Evolutionary conservation across 2,888 invertebrate species (phyloP).

Genomic region (Alloscopus bannaensis): DNA sequence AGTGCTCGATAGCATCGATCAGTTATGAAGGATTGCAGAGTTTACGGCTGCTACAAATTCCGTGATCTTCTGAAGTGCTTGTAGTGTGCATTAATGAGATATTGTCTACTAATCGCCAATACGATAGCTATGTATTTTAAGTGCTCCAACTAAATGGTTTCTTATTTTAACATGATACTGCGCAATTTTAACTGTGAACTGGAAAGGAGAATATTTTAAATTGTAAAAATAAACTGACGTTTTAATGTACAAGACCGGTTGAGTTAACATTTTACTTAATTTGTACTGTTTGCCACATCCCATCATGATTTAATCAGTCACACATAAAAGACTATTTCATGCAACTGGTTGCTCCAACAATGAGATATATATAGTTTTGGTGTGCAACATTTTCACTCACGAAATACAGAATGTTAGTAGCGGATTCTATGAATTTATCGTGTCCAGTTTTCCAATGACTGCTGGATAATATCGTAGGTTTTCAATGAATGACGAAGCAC

Average conservation of each 20-base stretch:
- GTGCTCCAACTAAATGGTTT: neutral
- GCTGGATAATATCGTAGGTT: conserved; percentile 4
- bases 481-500: neutral
- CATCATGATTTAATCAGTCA: no score
- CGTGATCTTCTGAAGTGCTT: conserved; percentile 55
- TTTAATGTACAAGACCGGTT: conserved; percentile 19
- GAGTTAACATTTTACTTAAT: no score
- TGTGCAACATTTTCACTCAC: no score
- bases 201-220: conserved; percentile 43
- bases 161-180: conserved; percentile 14
- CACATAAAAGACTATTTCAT: no score
- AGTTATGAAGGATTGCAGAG: neutral
- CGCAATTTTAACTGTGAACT: conserved; percentile 48
- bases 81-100: conserved; percentile 48
- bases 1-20: no score
- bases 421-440: no score
- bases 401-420: no score
- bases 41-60: conserved; percentile 8
- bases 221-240: conserved; percentile 50
- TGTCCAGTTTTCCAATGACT: no score
- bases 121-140: conserved; percentile 13
- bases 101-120: conserved; percentile 36
- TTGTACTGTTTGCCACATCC: no score
- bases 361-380: no score
- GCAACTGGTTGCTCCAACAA: no score